Evolutionary conservation across 2,888 invertebrate genomes (phyloP), one percentile per base, ranked within the genome.

Genomic region (Agrotis clavis): DNA sequence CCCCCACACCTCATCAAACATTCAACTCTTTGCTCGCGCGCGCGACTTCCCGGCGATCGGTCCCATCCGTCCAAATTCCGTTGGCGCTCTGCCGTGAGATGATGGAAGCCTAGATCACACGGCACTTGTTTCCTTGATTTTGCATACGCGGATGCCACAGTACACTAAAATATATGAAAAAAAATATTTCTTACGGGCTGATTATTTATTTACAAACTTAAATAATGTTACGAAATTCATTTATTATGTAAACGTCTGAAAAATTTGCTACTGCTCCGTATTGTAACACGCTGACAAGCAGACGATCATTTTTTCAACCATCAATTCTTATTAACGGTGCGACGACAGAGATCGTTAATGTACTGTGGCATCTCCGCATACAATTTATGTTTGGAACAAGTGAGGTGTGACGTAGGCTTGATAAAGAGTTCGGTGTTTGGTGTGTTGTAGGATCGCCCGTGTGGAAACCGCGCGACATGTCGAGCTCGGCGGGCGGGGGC

Each of bases 401-500:
- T 71, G 77, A 72, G 35, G 77, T 76, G 79, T 77, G 81, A 64
- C 66, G 66, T 67, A 57, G 72, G 79, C 79, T 81, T 72, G 76
- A 88, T 90, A 96, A 96, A 96, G 96, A 96, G 96, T 96, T 96
- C 93, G 96, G 96, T 96, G 96, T 96, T 96, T 96, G 96, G 95
- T 97, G 97, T 97, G 97, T 98, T 97, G 97, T 98, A 98, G 99
- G 99, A 97, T 99, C 99, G 96, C 99, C 99, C 96, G 98, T 99
- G 97, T 99, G 99, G 99, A 99, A 99, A 97, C 99, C 99, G 97
- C 98, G 99, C 97, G 99, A 99, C 97, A 97, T 97, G 97, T 96
- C 96, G 97, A 96, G 96, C 96, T 97, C 97, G 95, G 95, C 95
- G 94, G 88, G 88, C 82, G 89, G 88, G 74, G 89, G 86, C 69